Evolutionary conservation across 1,140 invertebrate species (phyloP).

Genomic region (Probaryconus sp.): DNA sequence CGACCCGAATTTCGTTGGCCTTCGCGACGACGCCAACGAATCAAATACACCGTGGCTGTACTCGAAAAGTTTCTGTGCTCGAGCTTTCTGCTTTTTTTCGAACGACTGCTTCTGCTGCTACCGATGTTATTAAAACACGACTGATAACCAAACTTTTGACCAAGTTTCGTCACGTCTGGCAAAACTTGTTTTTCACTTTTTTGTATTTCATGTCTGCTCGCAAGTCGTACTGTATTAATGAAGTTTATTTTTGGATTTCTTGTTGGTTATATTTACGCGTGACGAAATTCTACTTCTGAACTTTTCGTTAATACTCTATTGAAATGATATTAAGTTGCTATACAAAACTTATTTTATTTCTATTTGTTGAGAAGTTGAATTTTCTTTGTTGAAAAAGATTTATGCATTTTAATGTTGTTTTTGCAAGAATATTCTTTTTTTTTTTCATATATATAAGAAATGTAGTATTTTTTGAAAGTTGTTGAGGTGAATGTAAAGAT

Average conservation of each 20-base stretch:
- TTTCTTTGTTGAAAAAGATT: no score
- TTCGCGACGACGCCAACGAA: slow-evolving; percentile 53
- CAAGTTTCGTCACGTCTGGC: slow-evolving; percentile 19
- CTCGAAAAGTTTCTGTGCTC: slow-evolving; percentile 63
- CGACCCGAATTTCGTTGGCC: slow-evolving; percentile 70
- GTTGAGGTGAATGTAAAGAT: not conserved
- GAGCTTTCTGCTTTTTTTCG: slow-evolving; percentile 1
- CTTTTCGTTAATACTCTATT: no score
- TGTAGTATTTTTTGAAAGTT: no score
- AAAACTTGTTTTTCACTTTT: slow-evolving; percentile 21
- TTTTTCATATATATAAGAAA: no score
- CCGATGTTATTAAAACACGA: slow-evolving; percentile 4
- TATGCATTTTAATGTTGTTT: no score
- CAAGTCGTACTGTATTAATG: not conserved
- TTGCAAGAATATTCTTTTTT: no score
- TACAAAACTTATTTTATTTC: no score
- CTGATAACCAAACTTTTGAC: slow-evolving; percentile 23
- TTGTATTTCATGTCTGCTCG: no score
- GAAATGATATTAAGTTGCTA: no score
- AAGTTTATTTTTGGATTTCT: slow-evolving; percentile 14
- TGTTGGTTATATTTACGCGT: not conserved
- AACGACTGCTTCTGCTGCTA: slow-evolving; percentile 14
- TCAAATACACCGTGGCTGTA: slow-evolving; percentile 16
- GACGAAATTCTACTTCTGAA: not conserved
- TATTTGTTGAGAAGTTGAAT: no score